Conservation (phyloP, 2,888 invertebrate genomes). For the Diadegma fenestrale region DNA sequence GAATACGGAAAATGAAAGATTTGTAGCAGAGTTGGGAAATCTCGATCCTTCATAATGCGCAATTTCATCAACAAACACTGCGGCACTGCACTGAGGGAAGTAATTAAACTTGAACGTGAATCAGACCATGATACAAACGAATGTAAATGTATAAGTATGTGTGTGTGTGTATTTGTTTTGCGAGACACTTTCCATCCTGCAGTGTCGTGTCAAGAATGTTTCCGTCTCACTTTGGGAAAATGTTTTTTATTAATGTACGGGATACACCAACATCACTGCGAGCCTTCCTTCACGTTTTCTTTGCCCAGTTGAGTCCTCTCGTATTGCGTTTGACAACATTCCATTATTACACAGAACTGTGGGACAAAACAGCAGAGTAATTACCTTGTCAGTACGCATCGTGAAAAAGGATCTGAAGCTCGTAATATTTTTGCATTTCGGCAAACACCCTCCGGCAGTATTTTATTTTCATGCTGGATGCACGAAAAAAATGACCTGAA, state of each 20-base stretch:
- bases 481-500: neutral
- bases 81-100: neutral
- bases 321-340: slow-evolving; percentile 33
- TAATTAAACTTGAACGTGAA: slow-evolving; percentile 21
- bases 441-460: neutral
- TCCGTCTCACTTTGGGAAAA: neutral
- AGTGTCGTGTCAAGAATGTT: slow-evolving; percentile 13
- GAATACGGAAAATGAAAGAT: neutral
- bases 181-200: neutral
- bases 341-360: slow-evolving; percentile 30
- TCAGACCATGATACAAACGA: neutral
- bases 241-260: slow-evolving; percentile 10
- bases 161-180: neutral
- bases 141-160: neutral
- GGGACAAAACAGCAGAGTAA: slow-evolving; percentile 13
- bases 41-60: neutral
- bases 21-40: neutral
- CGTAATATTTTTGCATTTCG: neutral
- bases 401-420: neutral
- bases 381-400: neutral
- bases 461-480: neutral
- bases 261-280: no score
- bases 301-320: neutral
- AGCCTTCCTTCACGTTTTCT: neutral
- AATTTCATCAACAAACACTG: slow-evolving; percentile 6